phyloP scores from a whole-genome alignment of 1,140 invertebrate genomes.

The Drosophila neocordata region DNA sequence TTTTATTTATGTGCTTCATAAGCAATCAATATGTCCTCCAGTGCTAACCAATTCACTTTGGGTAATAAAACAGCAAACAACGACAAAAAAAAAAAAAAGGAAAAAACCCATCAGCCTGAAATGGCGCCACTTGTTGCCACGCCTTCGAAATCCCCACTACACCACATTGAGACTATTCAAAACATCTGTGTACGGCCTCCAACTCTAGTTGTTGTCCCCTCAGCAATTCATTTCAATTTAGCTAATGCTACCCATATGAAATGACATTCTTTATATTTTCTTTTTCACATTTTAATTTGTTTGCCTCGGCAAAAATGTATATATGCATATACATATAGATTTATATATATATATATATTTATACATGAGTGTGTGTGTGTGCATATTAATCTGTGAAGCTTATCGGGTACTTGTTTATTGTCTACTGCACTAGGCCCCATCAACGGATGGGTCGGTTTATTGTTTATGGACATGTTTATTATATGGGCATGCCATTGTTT shows the following conservation, averaged over 20 bases:
- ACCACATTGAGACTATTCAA: not conserved
- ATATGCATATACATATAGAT: constrained; percentile 1
- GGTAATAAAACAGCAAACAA: not conserved
- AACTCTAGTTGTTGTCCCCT: constrained; percentile 26
- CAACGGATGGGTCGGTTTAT: constrained; percentile 47
- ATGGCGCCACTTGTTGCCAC: constrained; percentile 19
- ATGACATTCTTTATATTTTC: constrained; percentile 33
- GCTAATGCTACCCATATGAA: constrained; percentile 28
- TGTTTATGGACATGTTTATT: constrained; percentile 60
- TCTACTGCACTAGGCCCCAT: constrained; percentile 34
- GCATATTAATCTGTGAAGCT: constrained; percentile 49
- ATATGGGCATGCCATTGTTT: constrained; percentile 27
- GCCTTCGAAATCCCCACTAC: not conserved
- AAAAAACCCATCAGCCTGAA: constrained; percentile 8
- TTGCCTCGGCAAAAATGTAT: constrained; percentile 40
- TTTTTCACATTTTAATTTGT: constrained; percentile 53
- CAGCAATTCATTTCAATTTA: constrained; percentile 55
- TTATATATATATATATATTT: no score
- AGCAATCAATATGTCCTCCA: constrained; percentile 6
- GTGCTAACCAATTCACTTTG: constrained; percentile 5
- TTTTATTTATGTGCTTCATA: not conserved
- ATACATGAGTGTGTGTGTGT: not conserved
- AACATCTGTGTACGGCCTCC: not conserved
- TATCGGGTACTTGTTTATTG: constrained; percentile 59
- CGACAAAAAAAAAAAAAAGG: not conserved